These are phyloP conservation scores for Lochmaea crataegi DNA, from an alignment of 2,888 invertebrate genomes.

Conservation along the genomic window DNA sequence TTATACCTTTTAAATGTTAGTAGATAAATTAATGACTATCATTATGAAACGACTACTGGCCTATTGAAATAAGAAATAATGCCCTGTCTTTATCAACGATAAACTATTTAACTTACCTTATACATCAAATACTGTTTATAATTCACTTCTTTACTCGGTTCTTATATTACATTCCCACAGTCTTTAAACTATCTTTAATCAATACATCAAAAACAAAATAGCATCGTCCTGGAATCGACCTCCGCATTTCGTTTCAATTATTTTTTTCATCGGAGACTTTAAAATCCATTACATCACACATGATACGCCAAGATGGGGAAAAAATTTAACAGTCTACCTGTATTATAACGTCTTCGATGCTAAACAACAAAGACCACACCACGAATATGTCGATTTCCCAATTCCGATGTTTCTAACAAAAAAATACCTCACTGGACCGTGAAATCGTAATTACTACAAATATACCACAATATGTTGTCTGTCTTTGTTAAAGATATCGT, in stretches of 20 bases:
- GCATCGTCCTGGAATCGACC: neutral
- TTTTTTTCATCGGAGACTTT: conserved; percentile 23
- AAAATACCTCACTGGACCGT: conserved; percentile 39
- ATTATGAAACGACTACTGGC: neutral
- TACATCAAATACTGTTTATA: neutral
- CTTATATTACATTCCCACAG: conserved; percentile 6
- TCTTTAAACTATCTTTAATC: neutral
- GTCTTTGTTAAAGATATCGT: conserved; percentile 19
- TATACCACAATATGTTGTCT: conserved; percentile 30
- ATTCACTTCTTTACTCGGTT: neutral
- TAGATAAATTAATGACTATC: neutral
- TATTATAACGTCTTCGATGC: conserved; percentile 5
- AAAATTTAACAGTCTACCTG: conserved; percentile 27
- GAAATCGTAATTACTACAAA: conserved; percentile 42
- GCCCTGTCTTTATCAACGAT: neutral
- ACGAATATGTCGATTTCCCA: conserved; percentile 36
- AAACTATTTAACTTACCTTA: neutral
- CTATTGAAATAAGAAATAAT: neutral
- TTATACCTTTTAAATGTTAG: too few species aligned
- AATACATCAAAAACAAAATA: conserved; percentile 12
- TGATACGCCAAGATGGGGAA: conserved; percentile 10
- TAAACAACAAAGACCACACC: conserved; percentile 31
- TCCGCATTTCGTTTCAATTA: conserved; percentile 5
- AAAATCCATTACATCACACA: conserved; percentile 22
- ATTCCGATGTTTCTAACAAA: conserved; percentile 33